Evolutionary conservation across 2,113 vertebrate genomes (phyloP).

Genomic region (Sorex araneus): DNA sequence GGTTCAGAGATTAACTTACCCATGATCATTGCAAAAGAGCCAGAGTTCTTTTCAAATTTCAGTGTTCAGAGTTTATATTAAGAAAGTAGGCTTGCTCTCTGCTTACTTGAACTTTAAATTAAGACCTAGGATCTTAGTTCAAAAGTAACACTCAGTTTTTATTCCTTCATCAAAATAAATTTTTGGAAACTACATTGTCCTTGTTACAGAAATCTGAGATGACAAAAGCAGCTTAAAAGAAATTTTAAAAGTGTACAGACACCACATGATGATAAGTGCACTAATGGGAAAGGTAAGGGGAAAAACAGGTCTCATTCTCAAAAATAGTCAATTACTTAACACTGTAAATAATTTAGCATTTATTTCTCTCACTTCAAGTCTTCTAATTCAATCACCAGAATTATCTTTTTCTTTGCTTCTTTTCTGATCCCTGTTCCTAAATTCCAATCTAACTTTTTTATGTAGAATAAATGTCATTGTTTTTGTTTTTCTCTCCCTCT

Average conservation of each 20-base stretch:
- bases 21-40: background rate
- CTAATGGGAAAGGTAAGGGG: slow-evolving; percentile 13
- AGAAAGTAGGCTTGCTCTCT: background rate
- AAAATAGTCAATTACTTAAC: background rate
- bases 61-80: slow-evolving; percentile 23
- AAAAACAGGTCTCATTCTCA: background rate
- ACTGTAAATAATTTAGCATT: background rate
- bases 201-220: slow-evolving; percentile 34
- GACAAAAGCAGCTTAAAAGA: slow-evolving; percentile 32
- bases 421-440: background rate
- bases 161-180: slow-evolving; percentile 43
- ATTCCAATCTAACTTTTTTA: background rate
- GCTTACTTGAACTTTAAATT: slow-evolving; percentile 7
- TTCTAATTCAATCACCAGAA: background rate
- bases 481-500: background rate
- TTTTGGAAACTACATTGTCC: background rate
- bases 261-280: background rate
- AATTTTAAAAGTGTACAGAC: slow-evolving; percentile 14
- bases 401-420: background rate
- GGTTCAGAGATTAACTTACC: background rate
- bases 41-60: background rate
- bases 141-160: background rate
- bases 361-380: background rate
- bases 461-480: background rate
- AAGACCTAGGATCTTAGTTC: background rate